These are phyloP conservation scores for Drosophila macrospina DNA, from an alignment of 2,888 invertebrate species.

Conservation along the genomic window DNA sequence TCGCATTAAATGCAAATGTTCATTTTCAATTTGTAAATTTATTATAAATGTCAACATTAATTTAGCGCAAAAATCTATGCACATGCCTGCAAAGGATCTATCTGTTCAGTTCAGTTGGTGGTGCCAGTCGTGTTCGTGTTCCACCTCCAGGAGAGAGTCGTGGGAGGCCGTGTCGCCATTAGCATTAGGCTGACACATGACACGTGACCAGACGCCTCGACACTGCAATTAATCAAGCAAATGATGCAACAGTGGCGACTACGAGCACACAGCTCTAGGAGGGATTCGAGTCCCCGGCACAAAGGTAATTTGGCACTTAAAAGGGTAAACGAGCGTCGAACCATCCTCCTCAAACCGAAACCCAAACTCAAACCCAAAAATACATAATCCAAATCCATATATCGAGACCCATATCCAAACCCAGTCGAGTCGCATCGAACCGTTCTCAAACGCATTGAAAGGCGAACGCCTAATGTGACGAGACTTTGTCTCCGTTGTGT, in stretches of 20 bases:
- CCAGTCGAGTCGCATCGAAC: conserved; percentile 26
- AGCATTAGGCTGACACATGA: conserved; percentile 53
- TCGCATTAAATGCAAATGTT: conserved; percentile 73
- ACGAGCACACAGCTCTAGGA: not conserved
- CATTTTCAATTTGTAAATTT: conserved; percentile 75
- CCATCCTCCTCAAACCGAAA: not conserved
- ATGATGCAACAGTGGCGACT: conserved; percentile 55
- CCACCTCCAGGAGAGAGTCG: too few species aligned
- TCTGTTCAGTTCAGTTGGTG: conserved; percentile 1
- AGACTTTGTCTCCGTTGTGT: conserved; percentile 39
- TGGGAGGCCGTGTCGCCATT: conserved; percentile 32
- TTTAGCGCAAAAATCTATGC: conserved; percentile 56
- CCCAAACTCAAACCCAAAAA: conserved; percentile 1
- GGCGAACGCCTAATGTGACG: conserved; percentile 64
- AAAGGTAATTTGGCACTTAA: conserved; percentile 76
- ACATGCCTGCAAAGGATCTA: conserved; percentile 32
- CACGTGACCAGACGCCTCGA: conserved; percentile 49
- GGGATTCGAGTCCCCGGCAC: conserved; percentile 24
- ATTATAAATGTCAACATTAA: conserved; percentile 78
- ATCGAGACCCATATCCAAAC: conserved; percentile 11
- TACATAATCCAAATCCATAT: not conserved
- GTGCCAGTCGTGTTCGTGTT: too few species aligned
- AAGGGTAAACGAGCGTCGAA: conserved; percentile 62
- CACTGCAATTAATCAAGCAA: conserved; percentile 73
- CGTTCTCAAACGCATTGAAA: conserved; percentile 63